A percentile compares a stretch with the other conserved stretches of the same genome.
These are phyloP conservation scores for Oreochromis tanganicae DNA, from an alignment of 2,113 vertebrate species.

Conservation along the genomic window DNA sequence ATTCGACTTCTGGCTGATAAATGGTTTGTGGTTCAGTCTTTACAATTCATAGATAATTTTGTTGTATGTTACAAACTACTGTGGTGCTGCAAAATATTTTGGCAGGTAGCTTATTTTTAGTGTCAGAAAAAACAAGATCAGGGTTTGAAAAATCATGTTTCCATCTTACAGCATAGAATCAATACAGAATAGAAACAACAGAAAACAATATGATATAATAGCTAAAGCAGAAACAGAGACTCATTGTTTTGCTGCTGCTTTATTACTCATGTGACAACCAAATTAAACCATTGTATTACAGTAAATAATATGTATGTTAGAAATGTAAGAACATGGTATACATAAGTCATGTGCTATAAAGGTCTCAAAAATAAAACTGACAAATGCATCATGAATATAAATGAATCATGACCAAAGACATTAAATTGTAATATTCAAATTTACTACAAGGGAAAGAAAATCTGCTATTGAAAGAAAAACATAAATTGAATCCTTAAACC, in stretches of 20 bases:
- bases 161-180: neutral
- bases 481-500: neutral
- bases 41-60: neutral
- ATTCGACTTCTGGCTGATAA: neutral
- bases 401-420: neutral
- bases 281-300: neutral
- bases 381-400: neutral
- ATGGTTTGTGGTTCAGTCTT: neutral
- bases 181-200: neutral
- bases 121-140: neutral
- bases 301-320: accelerated
- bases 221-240: neutral
- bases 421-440: neutral
- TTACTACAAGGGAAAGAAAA: neutral
- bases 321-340: neutral
- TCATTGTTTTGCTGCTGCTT: accelerated
- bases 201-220: neutral
- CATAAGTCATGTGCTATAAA: neutral
- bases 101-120: neutral
- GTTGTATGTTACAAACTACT: neutral
- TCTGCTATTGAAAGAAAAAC: neutral
- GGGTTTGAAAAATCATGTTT: neutral
- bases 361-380: neutral
- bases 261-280: neutral
- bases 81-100: accelerated